These are phyloP conservation scores for Ephydatia muelleri DNA, from an alignment of 37 sponge, comb jelly and placozoan genomes.

Conservation along the genomic window DNA sequence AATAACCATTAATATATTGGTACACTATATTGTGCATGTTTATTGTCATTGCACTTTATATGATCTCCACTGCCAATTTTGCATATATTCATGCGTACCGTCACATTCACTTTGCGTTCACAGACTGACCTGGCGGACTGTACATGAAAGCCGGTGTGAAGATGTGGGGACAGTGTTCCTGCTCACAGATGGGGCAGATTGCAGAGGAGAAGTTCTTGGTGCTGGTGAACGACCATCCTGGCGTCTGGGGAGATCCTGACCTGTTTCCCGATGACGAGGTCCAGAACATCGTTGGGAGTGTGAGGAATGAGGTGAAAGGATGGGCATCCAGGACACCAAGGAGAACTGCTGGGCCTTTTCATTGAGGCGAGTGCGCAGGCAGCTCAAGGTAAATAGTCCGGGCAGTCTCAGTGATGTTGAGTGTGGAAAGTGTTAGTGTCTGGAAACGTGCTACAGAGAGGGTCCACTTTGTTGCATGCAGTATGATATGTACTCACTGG, in stretches of 20 bases:
- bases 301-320: conserved; percentile 91
- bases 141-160: conserved; percentile 97
- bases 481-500: no score
- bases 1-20: no score
- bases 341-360: conserved; percentile 99
- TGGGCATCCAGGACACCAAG: conserved; percentile 88
- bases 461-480: no score
- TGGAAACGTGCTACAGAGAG: no score
- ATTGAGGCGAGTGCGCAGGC: conserved; percentile 86
- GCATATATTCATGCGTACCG: no score
- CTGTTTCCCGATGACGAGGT: conserved; percentile 85
- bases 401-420: background rate
- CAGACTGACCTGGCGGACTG: conserved; percentile 88
- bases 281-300: conserved; percentile 72
- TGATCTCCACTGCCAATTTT: no score
- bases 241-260: conserved; percentile 97
- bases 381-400: conserved; percentile 82
- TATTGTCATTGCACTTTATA: no score
- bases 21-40: no score
- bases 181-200: conserved; percentile 96
- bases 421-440: background rate
- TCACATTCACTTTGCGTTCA: no score
- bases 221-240: conserved; percentile 92
- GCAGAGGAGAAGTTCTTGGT: conserved; percentile 98
- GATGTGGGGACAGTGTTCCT: conserved; percentile 96